Evolutionary conservation across 2,797 vertebrate genomes (phyloP), one percentile per base, ranked within the genome.

Genomic region (Botia almorhae): DNA sequence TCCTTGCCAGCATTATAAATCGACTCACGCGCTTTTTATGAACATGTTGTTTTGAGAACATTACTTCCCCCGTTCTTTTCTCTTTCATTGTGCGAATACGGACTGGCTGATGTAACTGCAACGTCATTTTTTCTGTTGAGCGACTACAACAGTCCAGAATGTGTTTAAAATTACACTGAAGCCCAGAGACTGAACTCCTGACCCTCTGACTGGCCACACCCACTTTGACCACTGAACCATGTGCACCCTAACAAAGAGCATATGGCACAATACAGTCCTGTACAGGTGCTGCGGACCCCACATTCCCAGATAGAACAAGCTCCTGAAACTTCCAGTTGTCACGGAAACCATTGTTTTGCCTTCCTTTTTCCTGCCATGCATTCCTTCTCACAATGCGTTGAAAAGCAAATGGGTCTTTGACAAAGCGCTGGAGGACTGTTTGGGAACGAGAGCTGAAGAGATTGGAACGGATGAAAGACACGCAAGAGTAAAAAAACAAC

Each of bases 351-450:
- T 93, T 94, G 92, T 93, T 93, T 92, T 92, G 89, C 88, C 88
- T 83, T 90, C 84, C 91, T 93, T 90, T 90, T 92, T 92, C 92
- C 92, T 94, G 91, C 86, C 89, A 87, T 87, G 88, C 92, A 94
- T 94, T 94, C 93, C 92, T 92, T 87, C 67, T 60, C 89, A 93
- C 87, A 89, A 91, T 87, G 89, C 76, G 92, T 90, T 92, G 94
- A 94, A 93, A 93, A 93, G 90, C 88, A 92, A 94, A 94, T 93
- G 92, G 89, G 90, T 88, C 89, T 90, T 88, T 84, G 85, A 93
- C 92, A 93, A 93, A 93, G 90, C 86, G 75, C 86, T 90, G 83
- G 89, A 84, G 91, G 89, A 87, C 64, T 87, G 89, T 88, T 90
- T 83, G 88, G 86, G 91, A 89, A 91, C 89, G 90, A 86, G 88